These are phyloP conservation scores for Microctonus aethiopoides DNA, from an alignment of 2,888 invertebrate species.

Conservation along the genomic window DNA sequence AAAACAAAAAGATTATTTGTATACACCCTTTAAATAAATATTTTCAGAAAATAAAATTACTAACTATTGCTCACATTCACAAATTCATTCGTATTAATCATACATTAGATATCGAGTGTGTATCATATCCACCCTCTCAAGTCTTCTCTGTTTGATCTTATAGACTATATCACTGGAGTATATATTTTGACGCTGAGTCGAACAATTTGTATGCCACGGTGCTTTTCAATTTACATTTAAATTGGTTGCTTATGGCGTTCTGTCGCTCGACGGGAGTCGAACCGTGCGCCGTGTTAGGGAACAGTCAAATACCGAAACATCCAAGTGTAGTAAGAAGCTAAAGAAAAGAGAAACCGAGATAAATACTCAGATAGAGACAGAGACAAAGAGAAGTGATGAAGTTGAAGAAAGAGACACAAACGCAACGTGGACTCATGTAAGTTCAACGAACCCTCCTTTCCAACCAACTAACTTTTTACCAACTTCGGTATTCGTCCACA, in stretches of 20 bases:
- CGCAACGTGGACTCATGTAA: conserved; percentile 43
- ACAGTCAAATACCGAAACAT: conserved; percentile 65
- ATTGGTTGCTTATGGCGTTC: conserved; percentile 67
- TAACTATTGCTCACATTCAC: not conserved
- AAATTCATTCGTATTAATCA: not conserved
- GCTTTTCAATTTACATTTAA: conserved; percentile 68
- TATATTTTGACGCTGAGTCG: conserved; percentile 67
- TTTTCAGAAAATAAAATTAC: too few species aligned
- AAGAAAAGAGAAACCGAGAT: not conserved
- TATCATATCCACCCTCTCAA: conserved; percentile 51
- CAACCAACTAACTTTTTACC: conserved; percentile 23
- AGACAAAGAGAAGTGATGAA: not conserved
- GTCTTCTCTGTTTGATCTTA: conserved; percentile 66
- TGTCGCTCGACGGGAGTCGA: conserved; percentile 66
- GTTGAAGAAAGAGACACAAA: conserved; percentile 22
- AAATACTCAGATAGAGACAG: too few species aligned
- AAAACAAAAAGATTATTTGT: too few species aligned
- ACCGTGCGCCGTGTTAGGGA: conserved; percentile 51
- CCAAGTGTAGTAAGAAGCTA: conserved; percentile 42
- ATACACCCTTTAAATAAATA: too few species aligned
- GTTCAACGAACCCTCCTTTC: conserved; percentile 61
- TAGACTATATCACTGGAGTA: conserved; percentile 53
- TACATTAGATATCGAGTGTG: not conserved
- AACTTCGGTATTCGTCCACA: conserved; percentile 6
- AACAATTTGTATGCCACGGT: conserved; percentile 67